Evolutionary conservation across 2,888 invertebrate genomes (phyloP).

Genomic region (Vannuccia rotundouncinata): DNA sequence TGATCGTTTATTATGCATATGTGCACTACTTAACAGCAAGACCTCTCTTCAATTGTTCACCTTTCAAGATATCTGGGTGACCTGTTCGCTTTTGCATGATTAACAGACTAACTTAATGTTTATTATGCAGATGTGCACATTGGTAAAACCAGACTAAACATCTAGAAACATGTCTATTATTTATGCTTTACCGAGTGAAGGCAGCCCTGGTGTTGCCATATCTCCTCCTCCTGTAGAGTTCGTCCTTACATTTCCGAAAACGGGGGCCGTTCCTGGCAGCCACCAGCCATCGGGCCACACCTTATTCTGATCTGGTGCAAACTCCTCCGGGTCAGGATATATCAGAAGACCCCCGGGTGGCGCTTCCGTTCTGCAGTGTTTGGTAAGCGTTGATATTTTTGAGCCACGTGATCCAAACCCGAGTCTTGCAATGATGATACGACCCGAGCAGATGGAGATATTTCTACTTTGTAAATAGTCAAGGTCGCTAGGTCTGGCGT

Average conservation of each 20-base stretch:
- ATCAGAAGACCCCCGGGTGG: slow-evolving; percentile 16
- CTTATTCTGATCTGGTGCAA: neutral
- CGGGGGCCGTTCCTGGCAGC: slow-evolving; percentile 23
- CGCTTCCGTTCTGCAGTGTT: neutral
- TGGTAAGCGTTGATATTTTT: no score
- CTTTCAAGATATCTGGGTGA: neutral
- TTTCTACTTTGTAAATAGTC: no score
- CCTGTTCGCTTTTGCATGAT: neutral
- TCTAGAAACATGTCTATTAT: neutral
- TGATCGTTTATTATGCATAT: slow-evolving; percentile 18
- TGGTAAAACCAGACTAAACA: neutral
- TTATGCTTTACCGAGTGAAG: neutral
- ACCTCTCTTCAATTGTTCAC: neutral
- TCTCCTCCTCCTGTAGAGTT: neutral
- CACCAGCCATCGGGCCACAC: slow-evolving; percentile 31
- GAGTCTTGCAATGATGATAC: neutral
- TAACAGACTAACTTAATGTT: neutral
- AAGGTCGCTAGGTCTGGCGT: neutral
- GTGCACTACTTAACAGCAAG: neutral
- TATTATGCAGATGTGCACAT: slow-evolving; percentile 26
- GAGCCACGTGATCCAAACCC: neutral
- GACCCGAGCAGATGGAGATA: neutral
- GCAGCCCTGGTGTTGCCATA: slow-evolving; percentile 18
- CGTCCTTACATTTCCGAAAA: slow-evolving; percentile 21
- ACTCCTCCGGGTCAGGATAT: slow-evolving; percentile 35